Percentiles rank a stretch among this genome's conserved stretches.
Evolutionary conservation across 2,113 vertebrate species (phyloP).

Genomic region (Scomber japonicus): DNA sequence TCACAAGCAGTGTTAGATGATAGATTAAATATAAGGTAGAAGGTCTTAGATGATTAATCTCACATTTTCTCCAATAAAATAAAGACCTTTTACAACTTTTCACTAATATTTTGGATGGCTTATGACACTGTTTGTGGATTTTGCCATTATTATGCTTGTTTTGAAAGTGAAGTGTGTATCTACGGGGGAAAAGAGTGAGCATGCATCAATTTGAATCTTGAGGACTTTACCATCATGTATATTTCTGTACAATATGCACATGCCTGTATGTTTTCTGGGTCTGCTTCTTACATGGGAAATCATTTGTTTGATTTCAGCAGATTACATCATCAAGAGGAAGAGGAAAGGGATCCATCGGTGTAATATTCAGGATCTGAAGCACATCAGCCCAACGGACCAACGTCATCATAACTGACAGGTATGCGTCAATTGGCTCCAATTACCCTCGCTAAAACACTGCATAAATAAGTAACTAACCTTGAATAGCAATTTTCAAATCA

Average conservation of each 20-base stretch:
- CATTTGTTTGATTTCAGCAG: conserved; percentile 37
- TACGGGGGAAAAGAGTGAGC: background rate
- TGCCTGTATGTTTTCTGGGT: background rate
- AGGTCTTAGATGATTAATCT: background rate
- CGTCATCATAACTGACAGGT: background rate
- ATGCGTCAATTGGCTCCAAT: background rate
- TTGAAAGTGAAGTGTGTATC: too few relatives aligned
- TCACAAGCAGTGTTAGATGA: background rate
- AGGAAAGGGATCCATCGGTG: background rate
- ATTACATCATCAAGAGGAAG: conserved; percentile 43
- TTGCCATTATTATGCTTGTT: too few relatives aligned
- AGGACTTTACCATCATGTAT: background rate
- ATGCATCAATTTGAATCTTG: background rate
- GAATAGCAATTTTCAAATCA: too few relatives aligned
- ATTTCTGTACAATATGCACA: too few relatives aligned
- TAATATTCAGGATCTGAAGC: conserved; percentile 8
- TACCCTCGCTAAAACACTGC: background rate
- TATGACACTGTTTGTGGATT: too few relatives aligned
- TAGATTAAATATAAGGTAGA: background rate
- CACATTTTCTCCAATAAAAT: background rate
- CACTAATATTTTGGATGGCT: too few relatives aligned
- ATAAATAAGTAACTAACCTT: background rate
- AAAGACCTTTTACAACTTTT: too few relatives aligned
- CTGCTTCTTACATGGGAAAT: background rate
- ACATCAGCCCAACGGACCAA: background rate